A percentile compares a stretch with the other conserved stretches of the same genome.
Evolutionary conservation across 1,140 invertebrate species (phyloP).

Genomic region (Dreissena rostriformis): DNA sequence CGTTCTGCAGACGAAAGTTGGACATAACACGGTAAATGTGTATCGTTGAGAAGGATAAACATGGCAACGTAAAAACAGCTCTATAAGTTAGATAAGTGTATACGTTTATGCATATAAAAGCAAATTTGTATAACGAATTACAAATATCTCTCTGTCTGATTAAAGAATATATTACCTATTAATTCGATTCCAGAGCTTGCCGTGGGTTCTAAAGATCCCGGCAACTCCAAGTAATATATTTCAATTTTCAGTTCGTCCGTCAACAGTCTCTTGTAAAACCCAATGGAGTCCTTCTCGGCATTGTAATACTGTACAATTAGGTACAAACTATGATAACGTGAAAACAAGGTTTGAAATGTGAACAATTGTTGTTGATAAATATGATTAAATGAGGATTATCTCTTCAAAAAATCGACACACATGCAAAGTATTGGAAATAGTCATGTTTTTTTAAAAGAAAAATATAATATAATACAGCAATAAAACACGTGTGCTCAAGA

Average conservation of each 20-base stretch:
- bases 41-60: not conserved
- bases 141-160: too few species aligned
- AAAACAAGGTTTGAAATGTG: not conserved
- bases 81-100: not conserved
- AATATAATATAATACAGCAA: too few species aligned
- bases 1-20: not conserved
- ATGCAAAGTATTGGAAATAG: too few species aligned
- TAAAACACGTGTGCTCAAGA: too few species aligned
- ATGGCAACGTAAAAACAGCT: too few species aligned
- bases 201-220: not conserved
- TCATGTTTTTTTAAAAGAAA: too few species aligned
- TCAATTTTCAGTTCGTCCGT: slow-evolving; percentile 2
- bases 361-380: not conserved
- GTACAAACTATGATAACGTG: not conserved
- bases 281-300: slow-evolving; percentile 21
- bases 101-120: not conserved
- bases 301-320: slow-evolving; percentile 35
- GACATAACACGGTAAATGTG: not conserved
- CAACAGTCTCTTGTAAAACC: slow-evolving; percentile 8
- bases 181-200: not conserved
- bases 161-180: not conserved
- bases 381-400: not conserved
- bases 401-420: not conserved
- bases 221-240: slow-evolving; percentile 32
- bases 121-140: not conserved